Percentiles rank a stretch among this genome's conserved stretches.
These are phyloP conservation scores for Rhinogobio ventralis DNA, from an alignment of 2,797 vertebrate species.

Conservation along the genomic window DNA sequence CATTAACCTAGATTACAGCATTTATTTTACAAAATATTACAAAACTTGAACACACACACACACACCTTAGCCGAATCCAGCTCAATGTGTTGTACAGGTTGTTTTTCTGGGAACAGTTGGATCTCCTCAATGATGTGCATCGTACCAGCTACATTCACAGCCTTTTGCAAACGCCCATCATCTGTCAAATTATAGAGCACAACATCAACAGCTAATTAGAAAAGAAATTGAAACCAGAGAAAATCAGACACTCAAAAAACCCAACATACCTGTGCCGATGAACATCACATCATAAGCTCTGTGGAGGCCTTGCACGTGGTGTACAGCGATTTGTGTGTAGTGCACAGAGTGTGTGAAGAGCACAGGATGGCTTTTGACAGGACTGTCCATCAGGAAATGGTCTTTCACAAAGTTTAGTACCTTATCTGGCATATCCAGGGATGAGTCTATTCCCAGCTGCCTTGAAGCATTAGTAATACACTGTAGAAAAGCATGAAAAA, in stretches of 20 bases:
- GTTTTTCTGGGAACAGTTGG: slow-evolving; percentile 79
- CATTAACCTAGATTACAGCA: background rate
- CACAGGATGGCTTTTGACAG: slow-evolving; percentile 87
- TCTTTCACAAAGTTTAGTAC: slow-evolving; percentile 98
- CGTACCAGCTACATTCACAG: slow-evolving; percentile 78
- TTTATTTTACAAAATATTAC: no score
- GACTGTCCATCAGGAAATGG: slow-evolving; percentile 94
- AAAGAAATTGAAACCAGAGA: background rate
- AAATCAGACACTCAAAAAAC: background rate
- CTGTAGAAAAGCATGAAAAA: slow-evolving; percentile 68
- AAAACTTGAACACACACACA: slow-evolving; percentile 75
- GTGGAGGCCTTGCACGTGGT: slow-evolving; percentile 76
- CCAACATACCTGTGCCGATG: slow-evolving; percentile 86
- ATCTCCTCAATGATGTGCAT: slow-evolving; percentile 93
- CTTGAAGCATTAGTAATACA: slow-evolving; percentile 88
- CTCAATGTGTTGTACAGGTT: slow-evolving; percentile 88
- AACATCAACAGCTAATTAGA: background rate
- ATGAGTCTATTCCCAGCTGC: slow-evolving; percentile 85
- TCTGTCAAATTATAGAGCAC: slow-evolving; percentile 73
- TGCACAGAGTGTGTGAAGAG: slow-evolving; percentile 85
- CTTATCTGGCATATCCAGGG: slow-evolving; percentile 93
- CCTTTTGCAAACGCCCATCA: slow-evolving; percentile 92
- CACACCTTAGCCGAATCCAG: slow-evolving; percentile 85
- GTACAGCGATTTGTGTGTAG: slow-evolving; percentile 89
- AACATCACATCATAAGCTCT: slow-evolving; percentile 87